Evolutionary conservation across 2,113 vertebrate species (phyloP).

Genomic region (Podiceps cristatus): DNA sequence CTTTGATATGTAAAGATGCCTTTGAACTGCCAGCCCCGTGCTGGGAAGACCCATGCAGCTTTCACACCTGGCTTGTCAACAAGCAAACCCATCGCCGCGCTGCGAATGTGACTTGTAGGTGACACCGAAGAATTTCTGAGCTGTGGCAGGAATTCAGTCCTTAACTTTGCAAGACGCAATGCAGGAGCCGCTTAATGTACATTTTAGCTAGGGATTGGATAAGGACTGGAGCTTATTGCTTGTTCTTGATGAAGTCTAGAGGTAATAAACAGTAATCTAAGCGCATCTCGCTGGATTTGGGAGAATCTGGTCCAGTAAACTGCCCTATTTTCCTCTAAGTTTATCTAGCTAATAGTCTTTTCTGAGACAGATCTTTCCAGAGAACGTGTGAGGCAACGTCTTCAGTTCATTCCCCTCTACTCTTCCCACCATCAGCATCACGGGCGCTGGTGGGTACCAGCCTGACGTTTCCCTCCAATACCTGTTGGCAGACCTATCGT

Average conservation of each 20-base stretch:
- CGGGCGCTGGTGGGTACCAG: accelerated
- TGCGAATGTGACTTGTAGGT: background rate
- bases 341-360: background rate
- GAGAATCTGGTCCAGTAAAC: background rate
- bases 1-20: conserved; percentile 52
- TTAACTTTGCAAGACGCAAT: accelerated
- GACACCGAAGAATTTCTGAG: background rate
- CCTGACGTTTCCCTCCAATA: background rate
- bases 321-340: background rate
- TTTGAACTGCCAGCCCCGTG: conserved; percentile 35
- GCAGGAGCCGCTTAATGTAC: accelerated
- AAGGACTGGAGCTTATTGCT: background rate
- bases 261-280: background rate
- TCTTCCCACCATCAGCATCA: background rate
- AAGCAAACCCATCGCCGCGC: background rate
- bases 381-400: background rate
- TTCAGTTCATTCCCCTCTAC: background rate
- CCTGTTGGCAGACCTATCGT: background rate
- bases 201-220: accelerated
- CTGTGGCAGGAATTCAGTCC: accelerated
- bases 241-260: background rate
- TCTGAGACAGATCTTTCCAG: background rate
- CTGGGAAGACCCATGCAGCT: conserved; percentile 13
- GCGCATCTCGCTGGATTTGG: accelerated
- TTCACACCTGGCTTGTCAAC: conserved; percentile 29